Base-by-base conservation (phyloP, 2,113 vertebrate species). In the Daubentonia madagascariensis region DNA sequence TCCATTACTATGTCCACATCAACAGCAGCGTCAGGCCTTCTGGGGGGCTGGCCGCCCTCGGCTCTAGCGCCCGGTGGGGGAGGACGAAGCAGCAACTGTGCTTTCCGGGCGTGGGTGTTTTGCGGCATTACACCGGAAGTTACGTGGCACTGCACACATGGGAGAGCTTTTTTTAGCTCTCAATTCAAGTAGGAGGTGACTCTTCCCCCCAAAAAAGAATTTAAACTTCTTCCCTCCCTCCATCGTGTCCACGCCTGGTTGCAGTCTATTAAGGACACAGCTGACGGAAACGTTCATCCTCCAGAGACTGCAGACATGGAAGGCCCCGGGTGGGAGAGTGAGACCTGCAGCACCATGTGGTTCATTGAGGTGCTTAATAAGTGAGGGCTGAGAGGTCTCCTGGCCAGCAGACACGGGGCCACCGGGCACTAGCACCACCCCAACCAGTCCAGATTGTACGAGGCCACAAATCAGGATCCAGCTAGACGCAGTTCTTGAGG, bases 281-380 rank as follows among this genome's bases (percentile, higher is more conserved):
- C 18, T 1, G 4, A 14, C 3, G 20, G 23, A n/a, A 68, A 8
- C 0, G 1, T 35, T 8, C 2, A 4, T 0, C 17, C 63, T 50
- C 67, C 30, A 12, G 78, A 32, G 30, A 28, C 35, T 5, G 1
- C 35, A 8, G 40, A 22, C 23, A 1, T 0, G 25, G 85, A 6
- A 7, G 8, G 32, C 20, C 40, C 43, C 11, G 22, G 28, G 35
- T 14, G 37, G 25, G 63, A 17, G 3, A 8, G 28, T 18, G 20
- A 35, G 30, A n/a, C 35, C 4, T 0, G 12, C 13, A 1, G 30
- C 3, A 0, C 18, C 2, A 0, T 6, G 57, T 20, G 65, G 9
- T 1, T 13, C 35, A 59, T 32, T 4, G 0, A 1, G 0, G 0
- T 12, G 37, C 28, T n/a, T 9, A 17, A 0, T 9, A 11, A 20